Evolutionary conservation across 1,140 invertebrate genomes (phyloP), one percentile per base, ranked within the genome.

Genomic region (Campoletis sonorensis): DNA sequence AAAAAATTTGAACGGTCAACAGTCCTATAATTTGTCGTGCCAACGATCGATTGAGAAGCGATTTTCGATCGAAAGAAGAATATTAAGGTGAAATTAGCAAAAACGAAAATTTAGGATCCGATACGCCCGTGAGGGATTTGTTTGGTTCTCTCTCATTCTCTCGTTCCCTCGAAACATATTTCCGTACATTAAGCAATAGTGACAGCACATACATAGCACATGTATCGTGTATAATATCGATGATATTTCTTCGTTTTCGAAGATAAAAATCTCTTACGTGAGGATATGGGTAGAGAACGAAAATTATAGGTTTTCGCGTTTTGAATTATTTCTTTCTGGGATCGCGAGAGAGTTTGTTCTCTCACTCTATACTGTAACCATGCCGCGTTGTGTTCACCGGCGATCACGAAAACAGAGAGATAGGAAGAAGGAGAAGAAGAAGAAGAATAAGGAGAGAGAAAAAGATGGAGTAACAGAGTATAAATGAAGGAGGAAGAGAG

Each of bases 251-350:
- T 85, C 82, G 73, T 83, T 83, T 81, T 68, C 68, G 78, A 58
- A 83, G 88, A 89, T 89, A 88, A 89, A 84, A 86, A 88, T 89
- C 79, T 83, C 84, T 84, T 78, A 75, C 83, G 84, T 79, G 83
- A 84, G 84, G 79, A 75, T 68, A 72, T 26, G 30, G 51, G 21
- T 16, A 73, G 61, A 26, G 54, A 79, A 76, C 78, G 81, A 87
- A 89, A 89, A 89, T 89, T 89, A 89, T 89, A 89, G 88, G 88
- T 88, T 88, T 89, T 89, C 86, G 87, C 85, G 80, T 83, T 89
- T 89, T 89, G 88, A 89, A 87, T 89, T 89, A 89, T 89, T 88
- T 87, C 85, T 83, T 84, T 82, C 71, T 85, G 76, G 76, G 80
- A 84, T 64, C 70, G 71, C 45, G 61, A 64, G 61, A 64, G 61